A percentile compares a stretch with the other conserved stretches of the same genome.
Evolutionary conservation across 2,888 invertebrate genomes (phyloP).

Genomic region (Heliconius aoede): DNA sequence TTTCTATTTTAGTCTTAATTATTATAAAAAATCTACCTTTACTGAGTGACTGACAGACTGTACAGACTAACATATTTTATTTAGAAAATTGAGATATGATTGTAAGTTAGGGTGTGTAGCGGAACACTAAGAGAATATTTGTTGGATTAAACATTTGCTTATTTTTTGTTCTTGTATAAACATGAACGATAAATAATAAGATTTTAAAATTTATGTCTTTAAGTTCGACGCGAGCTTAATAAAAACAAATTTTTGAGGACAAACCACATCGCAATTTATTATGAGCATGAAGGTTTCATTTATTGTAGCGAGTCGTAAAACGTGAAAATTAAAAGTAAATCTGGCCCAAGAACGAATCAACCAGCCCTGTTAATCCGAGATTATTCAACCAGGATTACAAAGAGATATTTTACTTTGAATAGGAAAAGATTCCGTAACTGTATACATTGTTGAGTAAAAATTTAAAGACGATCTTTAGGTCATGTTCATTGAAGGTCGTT

Average conservation of each 20-base stretch:
- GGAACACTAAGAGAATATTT: no score
- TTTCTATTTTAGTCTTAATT: no score
- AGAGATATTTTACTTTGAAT: slow-evolving; percentile 71
- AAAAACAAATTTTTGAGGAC: background rate
- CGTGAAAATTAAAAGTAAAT: slow-evolving; percentile 63
- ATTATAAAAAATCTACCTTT: no score
- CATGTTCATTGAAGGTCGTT: slow-evolving; percentile 12
- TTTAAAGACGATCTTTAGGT: slow-evolving; percentile 28
- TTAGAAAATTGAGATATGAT: no score
- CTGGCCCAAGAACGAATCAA: slow-evolving; percentile 64
- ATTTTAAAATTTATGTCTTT: no score
- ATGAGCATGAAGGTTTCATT: slow-evolving; percentile 18
- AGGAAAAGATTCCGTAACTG: slow-evolving; percentile 54
- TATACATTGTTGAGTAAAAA: slow-evolving; percentile 36
- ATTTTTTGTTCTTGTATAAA: no score
- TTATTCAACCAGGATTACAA: slow-evolving; percentile 73
- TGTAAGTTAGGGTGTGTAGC: no score
- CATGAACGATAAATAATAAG: no score
- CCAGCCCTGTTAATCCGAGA: slow-evolving; percentile 70
- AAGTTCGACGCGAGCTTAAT: background rate
- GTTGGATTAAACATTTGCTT: no score
- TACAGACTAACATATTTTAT: no score
- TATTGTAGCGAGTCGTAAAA: slow-evolving; percentile 40
- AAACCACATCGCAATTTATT: background rate
- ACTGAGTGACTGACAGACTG: no score